Evolutionary conservation across 2,113 vertebrate genomes (phyloP).

Genomic region (Halcyon senegalensis): DNA sequence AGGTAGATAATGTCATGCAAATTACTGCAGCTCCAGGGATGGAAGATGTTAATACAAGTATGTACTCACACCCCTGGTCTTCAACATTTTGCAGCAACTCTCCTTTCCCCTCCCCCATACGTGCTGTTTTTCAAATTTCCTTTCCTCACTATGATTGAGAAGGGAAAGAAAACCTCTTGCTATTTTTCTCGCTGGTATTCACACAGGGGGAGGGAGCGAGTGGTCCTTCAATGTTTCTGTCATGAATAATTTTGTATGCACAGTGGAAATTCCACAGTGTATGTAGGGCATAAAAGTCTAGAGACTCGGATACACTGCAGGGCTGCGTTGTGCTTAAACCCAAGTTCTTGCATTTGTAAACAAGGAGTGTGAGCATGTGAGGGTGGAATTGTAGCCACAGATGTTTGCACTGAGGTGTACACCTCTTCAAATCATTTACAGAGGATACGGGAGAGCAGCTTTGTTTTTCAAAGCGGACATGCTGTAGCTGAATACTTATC

Average conservation of each 20-base stretch:
- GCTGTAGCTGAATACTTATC: not conserved
- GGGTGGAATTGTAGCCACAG: not conserved
- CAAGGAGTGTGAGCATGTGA: not conserved
- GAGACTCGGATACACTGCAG: not conserved
- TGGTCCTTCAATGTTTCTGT: conserved; percentile 31
- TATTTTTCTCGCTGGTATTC: conserved; percentile 11
- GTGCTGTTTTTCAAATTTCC: not conserved
- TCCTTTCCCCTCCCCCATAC: not conserved
- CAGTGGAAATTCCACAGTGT: conserved; percentile 52
- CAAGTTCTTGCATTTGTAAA: not conserved
- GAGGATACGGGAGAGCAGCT: not conserved
- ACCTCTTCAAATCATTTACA: not conserved
- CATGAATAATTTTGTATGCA: conserved; percentile 46
- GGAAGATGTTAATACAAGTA: conserved; percentile 34
- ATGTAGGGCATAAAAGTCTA: conserved; percentile 56
- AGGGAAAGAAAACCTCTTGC: not conserved
- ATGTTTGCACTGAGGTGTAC: conserved; percentile 19
- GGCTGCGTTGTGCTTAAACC: not conserved
- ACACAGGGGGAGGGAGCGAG: not conserved
- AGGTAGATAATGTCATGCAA: conserved; percentile 58
- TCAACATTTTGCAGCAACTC: not conserved
- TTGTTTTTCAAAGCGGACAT: not conserved
- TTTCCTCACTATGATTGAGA: not conserved
- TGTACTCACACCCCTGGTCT: conserved; percentile 9
- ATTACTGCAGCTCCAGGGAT: conserved; percentile 33